Evolutionary conservation across 1,140 invertebrate genomes (phyloP).

Genomic region (Drosophila kanapiae): DNA sequence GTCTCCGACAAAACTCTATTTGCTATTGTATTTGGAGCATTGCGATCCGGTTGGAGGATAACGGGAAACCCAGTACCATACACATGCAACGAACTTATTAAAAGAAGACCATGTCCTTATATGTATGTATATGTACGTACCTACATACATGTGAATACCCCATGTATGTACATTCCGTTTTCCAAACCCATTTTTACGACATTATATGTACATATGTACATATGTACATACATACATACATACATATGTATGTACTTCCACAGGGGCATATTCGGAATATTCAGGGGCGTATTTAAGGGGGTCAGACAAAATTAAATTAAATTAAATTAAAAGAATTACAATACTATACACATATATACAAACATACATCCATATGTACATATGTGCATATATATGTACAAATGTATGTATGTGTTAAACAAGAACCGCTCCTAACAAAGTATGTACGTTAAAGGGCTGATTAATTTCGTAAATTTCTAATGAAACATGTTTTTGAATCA

Average conservation of each 20-base stretch:
- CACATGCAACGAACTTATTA: constrained; percentile 12
- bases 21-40: constrained; percentile 59
- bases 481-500: too few species aligned
- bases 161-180: neutral
- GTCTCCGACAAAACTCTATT: constrained; percentile 67
- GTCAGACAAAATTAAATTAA: too few species aligned
- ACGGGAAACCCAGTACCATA: constrained; percentile 6
- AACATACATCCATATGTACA: too few species aligned
- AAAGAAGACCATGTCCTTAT: constrained; percentile 6
- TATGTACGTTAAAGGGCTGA: too few species aligned
- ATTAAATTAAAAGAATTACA: too few species aligned
- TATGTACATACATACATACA: too few species aligned
- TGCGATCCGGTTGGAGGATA: constrained; percentile 63
- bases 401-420: too few species aligned
- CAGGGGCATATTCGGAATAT: neutral
- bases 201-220: constrained; percentile 1
- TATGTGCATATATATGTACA: too few species aligned
- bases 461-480: too few species aligned
- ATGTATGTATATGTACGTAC: constrained; percentile 6
- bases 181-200: neutral
- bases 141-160: too few species aligned
- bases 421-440: too few species aligned
- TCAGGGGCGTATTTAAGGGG: neutral
- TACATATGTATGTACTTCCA: neutral
- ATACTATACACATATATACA: too few species aligned